Base-by-base conservation (phyloP, 2,888 invertebrate genomes). In the Sesia bembeciformis region DNA sequence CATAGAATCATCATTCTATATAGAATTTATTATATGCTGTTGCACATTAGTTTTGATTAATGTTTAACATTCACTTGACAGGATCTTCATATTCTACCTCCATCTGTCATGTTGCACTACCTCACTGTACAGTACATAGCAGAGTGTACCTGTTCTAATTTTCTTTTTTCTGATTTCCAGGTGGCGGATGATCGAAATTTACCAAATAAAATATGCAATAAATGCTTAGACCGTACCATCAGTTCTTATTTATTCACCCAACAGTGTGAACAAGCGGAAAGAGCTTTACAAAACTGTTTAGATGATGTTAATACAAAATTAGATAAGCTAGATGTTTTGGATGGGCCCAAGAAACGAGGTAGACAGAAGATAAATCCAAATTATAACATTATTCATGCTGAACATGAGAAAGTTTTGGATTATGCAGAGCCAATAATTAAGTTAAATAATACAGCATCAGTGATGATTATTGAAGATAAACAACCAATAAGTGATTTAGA, bases 361-460 rank as follows among this genome's bases (percentile, higher is more conserved):
- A 69, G 85, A 56, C 77, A 77, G 38, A 89, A 89, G 68, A 51
- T 66, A 3, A 63, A 81, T 38, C 76, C 80, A 0, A 89, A 89
- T 58, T 61, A 69, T 39, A 82, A 89, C 53, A 59, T 63, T 3
- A 58, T 89, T 40, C 59, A 76, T 50, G 58, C 72, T 1, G 80
- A 81, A 57, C 71, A 84, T 59, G 41, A 64, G 51, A 72, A 72
- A 51, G 87, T 88, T 3, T 77, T 84, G 2, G 74, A 84, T 59
- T 89, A 88, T 52, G 87, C 88, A 0, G 80, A 85, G 53, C 87
- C 88, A 0, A 59, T 81, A 3, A 77, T 81, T 39, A 72, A 81
- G 54, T 65, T 88, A 6, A 62, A 85, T 0, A 84, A 85, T 55
- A 54, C 64, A 5, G 63, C 68, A 38, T 61, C 76, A 0, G 68